A percentile compares a stretch with the other conserved stretches of the same genome.
These are phyloP conservation scores for Diaphora mendica DNA, from an alignment of 2,888 invertebrate genomes.

Conservation along the genomic window DNA sequence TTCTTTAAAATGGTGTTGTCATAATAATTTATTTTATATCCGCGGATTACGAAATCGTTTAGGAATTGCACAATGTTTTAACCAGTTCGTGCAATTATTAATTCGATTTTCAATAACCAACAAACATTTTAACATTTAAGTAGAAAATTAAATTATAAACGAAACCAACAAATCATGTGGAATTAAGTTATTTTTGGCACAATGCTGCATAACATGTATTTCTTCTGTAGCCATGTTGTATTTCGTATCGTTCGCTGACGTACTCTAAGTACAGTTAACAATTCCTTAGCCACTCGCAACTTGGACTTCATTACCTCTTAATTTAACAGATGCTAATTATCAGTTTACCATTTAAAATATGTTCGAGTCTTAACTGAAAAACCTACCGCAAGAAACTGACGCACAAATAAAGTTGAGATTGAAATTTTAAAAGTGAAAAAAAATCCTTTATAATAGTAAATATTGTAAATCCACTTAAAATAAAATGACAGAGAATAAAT, in stretches of 20 bases:
- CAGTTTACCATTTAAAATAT: background rate
- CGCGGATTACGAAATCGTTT: slow-evolving; percentile 27
- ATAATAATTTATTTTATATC: slow-evolving; percentile 23
- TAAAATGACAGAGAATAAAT: background rate
- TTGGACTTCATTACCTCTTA: slow-evolving; percentile 30
- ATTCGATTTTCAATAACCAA: slow-evolving; percentile 21
- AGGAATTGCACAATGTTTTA: slow-evolving; percentile 43
- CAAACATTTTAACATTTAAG: slow-evolving; percentile 35
- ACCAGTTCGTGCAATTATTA: slow-evolving; percentile 25
- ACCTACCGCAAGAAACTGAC: background rate
- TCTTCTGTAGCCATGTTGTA: slow-evolving; percentile 56
- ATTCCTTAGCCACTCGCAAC: slow-evolving; percentile 38
- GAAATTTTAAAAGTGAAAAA: background rate
- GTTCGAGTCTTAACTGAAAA: background rate
- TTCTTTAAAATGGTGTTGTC: slow-evolving; percentile 12
- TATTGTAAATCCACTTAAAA: background rate
- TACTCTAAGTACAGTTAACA: slow-evolving; percentile 54
- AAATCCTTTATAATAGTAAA: background rate
- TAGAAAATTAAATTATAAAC: slow-evolving; percentile 51
- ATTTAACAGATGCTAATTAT: slow-evolving; percentile 22
- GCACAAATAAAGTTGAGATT: background rate
- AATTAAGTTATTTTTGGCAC: slow-evolving; percentile 53
- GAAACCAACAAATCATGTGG: slow-evolving; percentile 54
- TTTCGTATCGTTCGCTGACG: slow-evolving; percentile 54
- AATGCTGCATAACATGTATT: slow-evolving; percentile 47